These are phyloP conservation scores for Lycocorax pyrrhopterus DNA, from an alignment of 2,113 vertebrate species.

Conservation along the genomic window DNA sequence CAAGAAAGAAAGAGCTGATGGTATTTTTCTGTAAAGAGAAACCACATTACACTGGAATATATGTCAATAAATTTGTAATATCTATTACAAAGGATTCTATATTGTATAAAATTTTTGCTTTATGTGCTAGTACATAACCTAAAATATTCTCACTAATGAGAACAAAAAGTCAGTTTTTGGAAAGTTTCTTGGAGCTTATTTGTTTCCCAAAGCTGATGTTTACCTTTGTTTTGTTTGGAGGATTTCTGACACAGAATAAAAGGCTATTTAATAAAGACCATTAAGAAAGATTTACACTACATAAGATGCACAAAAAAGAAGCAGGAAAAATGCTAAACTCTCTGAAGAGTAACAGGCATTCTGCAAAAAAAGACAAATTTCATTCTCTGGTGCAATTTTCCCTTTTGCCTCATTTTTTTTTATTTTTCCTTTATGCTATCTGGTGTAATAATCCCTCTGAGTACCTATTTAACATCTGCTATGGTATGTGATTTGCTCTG, in stretches of 20 bases:
- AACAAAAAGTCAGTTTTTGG: not conserved
- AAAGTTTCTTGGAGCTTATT: not conserved
- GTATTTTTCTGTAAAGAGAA: not conserved
- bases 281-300: not conserved
- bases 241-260: not conserved
- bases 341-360: not conserved
- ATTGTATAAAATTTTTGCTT: not conserved
- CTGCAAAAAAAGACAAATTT: not conserved
- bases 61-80: slow-evolving; percentile 12
- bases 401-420: not conserved
- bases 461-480: not conserved
- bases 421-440: not conserved
- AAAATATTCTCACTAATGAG: not conserved
- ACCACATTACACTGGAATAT: not conserved
- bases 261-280: not conserved
- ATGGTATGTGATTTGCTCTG: not conserved
- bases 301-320: not conserved
- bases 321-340: not conserved
- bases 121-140: not conserved
- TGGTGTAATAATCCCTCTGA: not conserved
- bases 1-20: not conserved
- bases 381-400: not conserved
- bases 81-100: not conserved
- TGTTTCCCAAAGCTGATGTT: not conserved
- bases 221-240: not conserved